phyloP scores from a whole-genome alignment of 2,113 vertebrate species.

The Cebus imitator region DNA sequence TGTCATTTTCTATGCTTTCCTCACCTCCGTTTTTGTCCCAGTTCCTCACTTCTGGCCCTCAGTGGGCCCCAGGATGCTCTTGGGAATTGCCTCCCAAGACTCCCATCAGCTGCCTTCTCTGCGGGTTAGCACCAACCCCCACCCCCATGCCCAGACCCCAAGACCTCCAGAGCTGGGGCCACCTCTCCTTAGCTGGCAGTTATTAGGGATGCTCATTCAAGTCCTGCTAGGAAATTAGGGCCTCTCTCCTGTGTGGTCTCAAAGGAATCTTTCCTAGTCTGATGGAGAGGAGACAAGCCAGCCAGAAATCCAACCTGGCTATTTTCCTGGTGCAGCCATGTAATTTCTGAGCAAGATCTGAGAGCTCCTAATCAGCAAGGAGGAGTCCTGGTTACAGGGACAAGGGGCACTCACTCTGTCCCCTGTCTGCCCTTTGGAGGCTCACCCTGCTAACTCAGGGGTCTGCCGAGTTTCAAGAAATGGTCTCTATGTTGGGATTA shows the following conservation, averaged over 20 bases:
- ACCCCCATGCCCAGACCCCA: background rate
- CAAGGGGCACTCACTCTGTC: no score
- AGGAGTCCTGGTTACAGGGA: background rate
- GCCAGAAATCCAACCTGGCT: constrained; percentile 51
- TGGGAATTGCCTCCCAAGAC: background rate
- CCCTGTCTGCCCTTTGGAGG: background rate
- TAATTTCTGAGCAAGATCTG: constrained; percentile 39
- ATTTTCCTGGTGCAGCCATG: constrained; percentile 10
- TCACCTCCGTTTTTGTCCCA: background rate
- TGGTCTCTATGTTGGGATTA: background rate
- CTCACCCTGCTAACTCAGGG: background rate
- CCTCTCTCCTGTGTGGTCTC: constrained; percentile 50
- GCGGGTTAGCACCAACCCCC: background rate
- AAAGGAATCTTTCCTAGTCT: constrained; percentile 44
- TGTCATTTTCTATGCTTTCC: background rate
- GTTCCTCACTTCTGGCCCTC: background rate
- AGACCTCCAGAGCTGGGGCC: background rate
- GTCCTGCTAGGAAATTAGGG: constrained; percentile 59
- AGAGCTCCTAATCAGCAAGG: background rate
- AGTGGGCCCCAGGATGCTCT: background rate
- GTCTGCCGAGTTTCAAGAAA: background rate
- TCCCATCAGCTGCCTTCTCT: background rate
- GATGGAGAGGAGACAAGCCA: background rate
- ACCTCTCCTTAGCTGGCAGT: constrained; percentile 72
- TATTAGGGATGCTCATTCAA: constrained; percentile 55